Base-by-base conservation (phyloP, 2,888 invertebrate species). In the Xestobium rufovillosum region DNA sequence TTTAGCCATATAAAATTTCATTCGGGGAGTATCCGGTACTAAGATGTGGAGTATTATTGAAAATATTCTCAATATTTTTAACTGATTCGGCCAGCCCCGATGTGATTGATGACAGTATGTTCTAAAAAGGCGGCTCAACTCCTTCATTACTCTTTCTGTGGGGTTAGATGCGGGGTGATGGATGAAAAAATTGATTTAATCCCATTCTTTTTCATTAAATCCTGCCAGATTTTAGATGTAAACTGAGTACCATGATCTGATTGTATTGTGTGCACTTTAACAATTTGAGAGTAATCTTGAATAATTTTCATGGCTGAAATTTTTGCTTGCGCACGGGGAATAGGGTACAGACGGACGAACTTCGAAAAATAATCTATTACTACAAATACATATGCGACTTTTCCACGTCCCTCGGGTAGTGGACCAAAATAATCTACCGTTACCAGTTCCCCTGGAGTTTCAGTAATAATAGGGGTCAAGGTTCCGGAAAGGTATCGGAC, bases 201-300 rank as follows among this genome's bases (percentile, higher is more conserved):
- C 3, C 32, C 34, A 17, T 10, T 33, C 6, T 33, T 23, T 4
- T 13, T 2, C 33, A 43, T 17, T 14, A 12, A 14, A 3, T 36
- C 14, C 16, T 14, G 17, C 49, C 49, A 55, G 3, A 26, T 11
- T 4, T 4, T 15, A 13, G 26, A 26, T 1, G 45, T 42, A 27
- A 52, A 50, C 31, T 52, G 51, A n/a, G 39, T 31, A 2, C 49
- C 51, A 12, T 48, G 44, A 26, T 50, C 51, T 3, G 34, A 41
- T 8, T 49, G 8, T 1, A 47, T 30, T 8, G 6, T 16, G 10
- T 34, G 26, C 2, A 19, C 11, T 14, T 26, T 25, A 17, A 45
- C 38, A 3, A 36, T 30, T n/a, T 35, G 23, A 15, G 4, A 10
- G 31, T 38, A 45, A 11, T 45, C 38, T 1, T 41, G 9, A 1